Base-by-base conservation (phyloP, 2,888 invertebrate species). In the Odontomyia ornata region DNA sequence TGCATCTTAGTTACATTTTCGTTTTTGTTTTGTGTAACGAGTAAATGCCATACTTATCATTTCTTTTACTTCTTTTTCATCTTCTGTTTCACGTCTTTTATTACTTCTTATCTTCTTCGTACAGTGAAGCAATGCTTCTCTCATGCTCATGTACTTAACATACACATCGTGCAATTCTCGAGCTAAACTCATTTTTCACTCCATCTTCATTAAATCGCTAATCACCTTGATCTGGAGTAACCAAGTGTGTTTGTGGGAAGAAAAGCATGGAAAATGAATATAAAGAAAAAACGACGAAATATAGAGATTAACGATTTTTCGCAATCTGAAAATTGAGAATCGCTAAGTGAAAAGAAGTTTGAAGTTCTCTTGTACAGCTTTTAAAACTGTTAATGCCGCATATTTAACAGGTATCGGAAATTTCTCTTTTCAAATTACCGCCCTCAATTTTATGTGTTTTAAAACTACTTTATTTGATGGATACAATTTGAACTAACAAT, bases 161-260 rank as follows among this genome's bases (percentile, higher is more conserved):
- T 13, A 60, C 18, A 28, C 13, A 28, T 28, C 64, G 3, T 36
- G 64, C 64, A 64, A 28, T 21, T 23, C 30, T 64, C 28, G 64
- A 9, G 52, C 64, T 9, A 30, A 64, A 64, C 64, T 28, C 28
- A 64, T 64, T 64, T 64, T 28, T 64, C 28, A 28, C 43, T 67
- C 67, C 21, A 67, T 67, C 64, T 64, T 64, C 64, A 64, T 64
- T 64, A 15, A 67, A 67, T 67, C 67, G 67, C 46, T 67, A 67
- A 67, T 67, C 67, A 43, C 67, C 67, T 67, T 46, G 43, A 67
- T 67, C 67, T 46, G 67, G 46, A 64, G 64, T 64, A 64, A 64
- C 64, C 64, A 28, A 64, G 64, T n/a, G 28, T 25, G 60, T 25
- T 25, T 25, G 60, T 13, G 4, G 11, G 25, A 7, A 18, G 13